Evolutionary conservation across 1,140 invertebrate genomes (phyloP).

Genomic region (Bombus sibiricus): DNA sequence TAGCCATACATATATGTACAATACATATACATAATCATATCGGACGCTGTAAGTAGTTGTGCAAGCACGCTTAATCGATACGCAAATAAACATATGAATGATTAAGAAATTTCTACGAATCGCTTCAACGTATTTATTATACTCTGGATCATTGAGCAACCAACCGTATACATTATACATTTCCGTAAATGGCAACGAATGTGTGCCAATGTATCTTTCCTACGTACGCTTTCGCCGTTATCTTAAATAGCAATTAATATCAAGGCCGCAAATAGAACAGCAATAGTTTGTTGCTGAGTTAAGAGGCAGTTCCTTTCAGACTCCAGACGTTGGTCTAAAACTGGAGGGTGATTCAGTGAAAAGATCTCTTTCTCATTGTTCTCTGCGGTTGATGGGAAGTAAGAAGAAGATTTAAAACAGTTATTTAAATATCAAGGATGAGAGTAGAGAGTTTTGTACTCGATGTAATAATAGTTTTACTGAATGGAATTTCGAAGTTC

Average conservation of each 20-base stretch:
- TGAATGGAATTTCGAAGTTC: not conserved
- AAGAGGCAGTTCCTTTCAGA: no score
- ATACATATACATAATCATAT: not conserved
- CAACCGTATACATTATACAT: not conserved
- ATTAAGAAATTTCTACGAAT: slow-evolving; percentile 12
- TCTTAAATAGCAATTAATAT: slow-evolving; percentile 24
- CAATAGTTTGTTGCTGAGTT: not conserved
- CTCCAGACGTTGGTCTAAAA: not conserved
- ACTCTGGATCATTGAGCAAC: slow-evolving; percentile 5
- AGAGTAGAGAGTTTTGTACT: not conserved
- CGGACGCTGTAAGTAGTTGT: not conserved
- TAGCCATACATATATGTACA: not conserved
- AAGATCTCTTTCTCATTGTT: slow-evolving; percentile 1
- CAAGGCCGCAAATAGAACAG: not conserved
- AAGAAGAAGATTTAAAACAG: not conserved
- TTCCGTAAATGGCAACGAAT: slow-evolving; percentile 29
- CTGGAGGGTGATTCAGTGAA: not conserved
- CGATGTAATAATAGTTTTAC: not conserved
- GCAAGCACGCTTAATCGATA: not conserved
- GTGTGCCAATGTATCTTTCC: slow-evolving; percentile 1
- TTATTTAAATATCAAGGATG: slow-evolving; percentile 11
- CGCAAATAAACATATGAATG: not conserved
- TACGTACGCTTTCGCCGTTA: not conserved
- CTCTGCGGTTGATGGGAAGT: not conserved
- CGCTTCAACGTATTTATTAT: not conserved